These are phyloP conservation scores for Rhea pennata DNA, from an alignment of 2,113 vertebrate genomes.

Conservation along the genomic window DNA sequence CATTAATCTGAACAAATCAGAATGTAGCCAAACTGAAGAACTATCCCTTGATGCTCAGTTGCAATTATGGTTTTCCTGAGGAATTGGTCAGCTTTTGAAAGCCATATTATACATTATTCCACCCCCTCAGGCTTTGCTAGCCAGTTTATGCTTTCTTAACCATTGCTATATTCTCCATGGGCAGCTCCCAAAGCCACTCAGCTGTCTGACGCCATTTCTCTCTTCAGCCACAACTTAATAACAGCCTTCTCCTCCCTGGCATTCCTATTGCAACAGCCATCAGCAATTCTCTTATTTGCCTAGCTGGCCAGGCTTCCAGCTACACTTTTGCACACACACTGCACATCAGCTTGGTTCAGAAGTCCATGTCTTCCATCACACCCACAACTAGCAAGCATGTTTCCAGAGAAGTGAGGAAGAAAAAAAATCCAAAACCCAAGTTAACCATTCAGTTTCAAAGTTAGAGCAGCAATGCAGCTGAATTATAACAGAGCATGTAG, in stretches of 20 bases:
- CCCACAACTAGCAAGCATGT: neutral
- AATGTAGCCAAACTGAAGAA: neutral
- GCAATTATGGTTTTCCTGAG: slow-evolving; percentile 33
- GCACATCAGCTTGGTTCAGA: neutral
- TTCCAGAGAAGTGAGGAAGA: neutral
- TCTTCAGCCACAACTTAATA: neutral
- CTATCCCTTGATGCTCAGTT: neutral
- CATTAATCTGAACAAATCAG: neutral
- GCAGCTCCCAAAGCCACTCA: slow-evolving; percentile 5
- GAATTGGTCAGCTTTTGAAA: neutral
- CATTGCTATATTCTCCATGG: neutral
- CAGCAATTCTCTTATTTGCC: neutral
- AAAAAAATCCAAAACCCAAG: neutral
- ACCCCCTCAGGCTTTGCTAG: neutral
- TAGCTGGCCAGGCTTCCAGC: neutral
- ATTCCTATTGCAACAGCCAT: neutral
- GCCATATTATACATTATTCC: neutral
- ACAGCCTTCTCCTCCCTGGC: neutral
- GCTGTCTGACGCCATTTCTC: neutral
- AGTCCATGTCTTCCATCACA: neutral
- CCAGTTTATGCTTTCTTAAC: neutral
- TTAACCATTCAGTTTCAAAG: neutral
- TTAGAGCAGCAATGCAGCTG: neutral
- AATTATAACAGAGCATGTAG: neutral
- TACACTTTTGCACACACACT: neutral